Conservation (phyloP, 2,113 vertebrate species). For the Lutjanus erythropterus region DNA sequence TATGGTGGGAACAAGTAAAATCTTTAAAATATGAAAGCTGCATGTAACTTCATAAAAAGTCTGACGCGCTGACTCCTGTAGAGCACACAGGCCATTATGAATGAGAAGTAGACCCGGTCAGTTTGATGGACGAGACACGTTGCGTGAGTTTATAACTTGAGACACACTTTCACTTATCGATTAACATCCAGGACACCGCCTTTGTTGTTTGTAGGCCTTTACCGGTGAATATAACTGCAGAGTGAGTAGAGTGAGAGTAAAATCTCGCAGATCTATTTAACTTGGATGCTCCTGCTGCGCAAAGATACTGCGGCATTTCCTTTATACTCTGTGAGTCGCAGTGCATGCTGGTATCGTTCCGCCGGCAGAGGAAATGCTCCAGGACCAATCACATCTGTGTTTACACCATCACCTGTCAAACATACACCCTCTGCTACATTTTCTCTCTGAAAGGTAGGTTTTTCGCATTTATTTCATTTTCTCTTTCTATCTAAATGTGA, state of each 20-base stretch:
- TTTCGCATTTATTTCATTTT: not conserved
- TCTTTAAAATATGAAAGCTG: too few relatives aligned
- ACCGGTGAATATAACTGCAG: rapidly evolving
- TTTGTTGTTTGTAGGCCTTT: rapidly evolving
- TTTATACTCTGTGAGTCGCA: conserved; percentile 60
- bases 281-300: conserved; percentile 69
- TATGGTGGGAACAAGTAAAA: too few relatives aligned
- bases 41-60: not conserved
- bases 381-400: conserved; percentile 83
- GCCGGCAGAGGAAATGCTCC: conserved; percentile 74
- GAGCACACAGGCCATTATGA: conserved; percentile 63
- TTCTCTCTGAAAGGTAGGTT: conserved; percentile 80
- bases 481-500: not conserved
- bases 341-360: conserved; percentile 66
- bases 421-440: conserved; percentile 66
- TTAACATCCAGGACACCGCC: not conserved
- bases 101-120: conserved; percentile 80
- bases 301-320: conserved; percentile 84
- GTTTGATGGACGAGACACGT: conserved; percentile 37
- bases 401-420: conserved; percentile 84
- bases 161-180: not conserved
- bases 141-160: not conserved
- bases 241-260: rapidly evolving
- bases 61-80: conserved; percentile 1
- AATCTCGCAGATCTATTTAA: conserved; percentile 61